A percentile compares a stretch with the other conserved stretches of the same genome.
Evolutionary conservation across 2,797 vertebrate species (phyloP).

Genomic region (Cottoperca gobio): DNA sequence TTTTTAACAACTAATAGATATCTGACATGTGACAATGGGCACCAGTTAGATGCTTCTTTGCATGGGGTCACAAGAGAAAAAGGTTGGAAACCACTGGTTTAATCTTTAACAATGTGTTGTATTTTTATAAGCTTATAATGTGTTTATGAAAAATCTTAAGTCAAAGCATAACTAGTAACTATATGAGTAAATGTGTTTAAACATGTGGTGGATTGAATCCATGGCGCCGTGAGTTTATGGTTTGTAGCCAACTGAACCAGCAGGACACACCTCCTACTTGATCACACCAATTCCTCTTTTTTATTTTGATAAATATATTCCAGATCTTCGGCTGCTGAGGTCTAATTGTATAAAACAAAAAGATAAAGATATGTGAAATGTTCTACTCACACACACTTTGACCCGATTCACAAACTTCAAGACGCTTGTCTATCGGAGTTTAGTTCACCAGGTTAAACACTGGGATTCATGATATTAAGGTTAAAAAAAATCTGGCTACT

Average conservation of each 20-base stretch:
- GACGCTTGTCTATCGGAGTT: background rate
- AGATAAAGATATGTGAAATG: conserved; percentile 11
- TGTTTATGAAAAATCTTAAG: background rate
- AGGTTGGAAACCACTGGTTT: background rate
- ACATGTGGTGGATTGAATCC: background rate
- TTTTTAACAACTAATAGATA: background rate
- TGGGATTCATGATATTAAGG: conserved; percentile 30
- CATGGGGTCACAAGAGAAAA: background rate
- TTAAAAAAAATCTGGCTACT: conserved; percentile 31
- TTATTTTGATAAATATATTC: background rate
- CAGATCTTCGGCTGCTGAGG: conserved; percentile 3
- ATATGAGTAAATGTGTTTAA: background rate
- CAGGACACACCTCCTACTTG: conserved; percentile 8
- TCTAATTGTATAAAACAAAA: conserved; percentile 12
- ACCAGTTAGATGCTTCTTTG: background rate
- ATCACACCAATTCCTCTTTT: conserved; percentile 20
- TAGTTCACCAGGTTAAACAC: conserved; percentile 45
- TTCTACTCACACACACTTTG: conserved; percentile 1
- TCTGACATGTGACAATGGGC: background rate
- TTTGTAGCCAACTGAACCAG: conserved; percentile 3
- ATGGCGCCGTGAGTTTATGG: background rate
- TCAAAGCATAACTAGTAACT: background rate
- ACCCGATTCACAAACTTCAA: conserved; percentile 3
- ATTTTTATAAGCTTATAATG: background rate
- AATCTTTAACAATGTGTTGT: background rate